Conservation (phyloP, 1,140 invertebrate genomes). For the Zaprionus capensis region DNA sequence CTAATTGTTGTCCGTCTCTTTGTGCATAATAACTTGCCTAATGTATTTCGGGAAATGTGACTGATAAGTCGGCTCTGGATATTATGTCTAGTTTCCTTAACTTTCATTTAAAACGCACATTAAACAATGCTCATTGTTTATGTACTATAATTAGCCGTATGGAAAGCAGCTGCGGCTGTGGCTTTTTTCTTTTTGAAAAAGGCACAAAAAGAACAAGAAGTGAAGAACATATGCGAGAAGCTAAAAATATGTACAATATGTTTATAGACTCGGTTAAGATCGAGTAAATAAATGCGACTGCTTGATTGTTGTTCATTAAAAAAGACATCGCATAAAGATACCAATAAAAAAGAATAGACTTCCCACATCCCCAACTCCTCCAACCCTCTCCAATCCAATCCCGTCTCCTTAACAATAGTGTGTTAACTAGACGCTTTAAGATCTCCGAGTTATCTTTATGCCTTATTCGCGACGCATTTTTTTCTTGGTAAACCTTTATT, state of each 20-base stretch:
- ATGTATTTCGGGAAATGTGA: not conserved
- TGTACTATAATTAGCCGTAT: conserved; percentile 61
- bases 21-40: not conserved
- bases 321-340: conserved; percentile 3
- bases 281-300: conserved; percentile 26
- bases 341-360: not conserved
- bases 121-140: conserved; percentile 53
- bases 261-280: conserved; percentile 26
- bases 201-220: conserved; percentile 35
- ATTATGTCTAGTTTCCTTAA: conserved; percentile 23
- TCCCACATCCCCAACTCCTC: not conserved
- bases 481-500: not conserved
- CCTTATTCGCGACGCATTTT: conserved; percentile 5
- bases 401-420: not conserved
- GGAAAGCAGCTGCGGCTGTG: conserved; percentile 54
- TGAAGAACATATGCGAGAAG: conserved; percentile 57
- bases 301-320: conserved; percentile 26
- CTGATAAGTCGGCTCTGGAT: not conserved
- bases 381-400: not conserved
- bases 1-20: not conserved
- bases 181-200: conserved; percentile 50
- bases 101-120: conserved; percentile 47
- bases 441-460: conserved; percentile 1
- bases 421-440: not conserved
- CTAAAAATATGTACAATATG: conserved; percentile 67